A percentile compares a stretch with the other conserved stretches of the same genome.
Conservation (phyloP, 1,140 invertebrate species). For the Hesperophylax magnus region DNA sequence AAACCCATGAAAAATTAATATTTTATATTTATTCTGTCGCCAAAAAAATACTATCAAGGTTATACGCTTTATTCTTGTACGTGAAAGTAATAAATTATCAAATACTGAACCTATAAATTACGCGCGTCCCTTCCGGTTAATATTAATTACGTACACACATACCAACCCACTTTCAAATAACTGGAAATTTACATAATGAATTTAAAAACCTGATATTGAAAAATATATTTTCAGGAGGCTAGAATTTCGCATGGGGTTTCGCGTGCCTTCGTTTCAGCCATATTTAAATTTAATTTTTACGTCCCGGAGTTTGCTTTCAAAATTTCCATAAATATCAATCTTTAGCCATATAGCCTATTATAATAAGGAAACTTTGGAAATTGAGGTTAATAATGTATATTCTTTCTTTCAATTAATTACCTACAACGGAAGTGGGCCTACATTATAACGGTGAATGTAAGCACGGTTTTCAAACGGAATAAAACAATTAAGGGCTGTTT, state of each 20-base stretch:
- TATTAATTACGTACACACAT: too few relatives aligned
- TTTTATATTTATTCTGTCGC: too few relatives aligned
- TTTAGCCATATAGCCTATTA: not conserved
- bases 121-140: too few relatives aligned
- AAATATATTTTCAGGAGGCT: not conserved
- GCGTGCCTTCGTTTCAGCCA: not conserved
- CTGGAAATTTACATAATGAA: not conserved
- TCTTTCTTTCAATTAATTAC: conserved; percentile 2
- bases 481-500: too few relatives aligned
- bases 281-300: conserved; percentile 9
- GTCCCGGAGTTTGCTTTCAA: not conserved
- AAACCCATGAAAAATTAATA: too few relatives aligned
- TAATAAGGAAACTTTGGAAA: not conserved
- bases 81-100: too few relatives aligned
- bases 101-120: too few relatives aligned
- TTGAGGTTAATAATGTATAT: not conserved
- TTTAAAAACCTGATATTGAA: not conserved
- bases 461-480: too few relatives aligned
- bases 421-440: not conserved
- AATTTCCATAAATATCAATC: conserved; percentile 19
- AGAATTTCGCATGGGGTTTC: not conserved
- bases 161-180: not conserved
- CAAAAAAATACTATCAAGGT: too few relatives aligned
- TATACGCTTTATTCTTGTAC: too few relatives aligned
- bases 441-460: too few relatives aligned